Conservation (phyloP, 2,888 invertebrate species). For the Bugulina stolonifera region DNA sequence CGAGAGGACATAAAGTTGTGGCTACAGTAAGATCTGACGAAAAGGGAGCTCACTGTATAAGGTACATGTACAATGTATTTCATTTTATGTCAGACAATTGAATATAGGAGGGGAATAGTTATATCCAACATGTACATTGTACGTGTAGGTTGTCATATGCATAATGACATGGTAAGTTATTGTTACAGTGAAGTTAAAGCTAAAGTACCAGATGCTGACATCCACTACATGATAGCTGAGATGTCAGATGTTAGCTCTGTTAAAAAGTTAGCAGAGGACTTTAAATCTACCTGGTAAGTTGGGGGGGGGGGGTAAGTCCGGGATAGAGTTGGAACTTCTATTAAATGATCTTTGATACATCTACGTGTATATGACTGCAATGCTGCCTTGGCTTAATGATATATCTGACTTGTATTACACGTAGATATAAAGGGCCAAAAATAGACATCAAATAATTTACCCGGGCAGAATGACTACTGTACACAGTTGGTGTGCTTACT, state of each 20-base stretch:
- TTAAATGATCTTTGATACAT: no score
- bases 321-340: background rate
- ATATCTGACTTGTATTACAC: background rate
- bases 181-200: background rate
- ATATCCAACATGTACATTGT: no score
- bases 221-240: conserved; percentile 1
- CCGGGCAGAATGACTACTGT: background rate
- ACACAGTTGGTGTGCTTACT: no score
- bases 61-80: background rate
- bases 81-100: no score
- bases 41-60: conserved; percentile 1
- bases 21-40: background rate
- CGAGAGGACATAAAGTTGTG: background rate
- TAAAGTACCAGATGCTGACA: conserved; percentile 6
- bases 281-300: background rate
- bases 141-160: no score
- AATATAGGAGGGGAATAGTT: no score
- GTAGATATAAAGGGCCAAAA: background rate
- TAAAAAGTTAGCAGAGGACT: conserved; percentile 2
- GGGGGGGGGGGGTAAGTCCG: background rate
- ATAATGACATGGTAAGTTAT: no score
- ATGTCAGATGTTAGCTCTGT: background rate
- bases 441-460: background rate
- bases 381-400: background rate
- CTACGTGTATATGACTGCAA: no score